Base-by-base conservation (phyloP, 1,140 invertebrate species). In the Drosophila sturtevanti region DNA sequence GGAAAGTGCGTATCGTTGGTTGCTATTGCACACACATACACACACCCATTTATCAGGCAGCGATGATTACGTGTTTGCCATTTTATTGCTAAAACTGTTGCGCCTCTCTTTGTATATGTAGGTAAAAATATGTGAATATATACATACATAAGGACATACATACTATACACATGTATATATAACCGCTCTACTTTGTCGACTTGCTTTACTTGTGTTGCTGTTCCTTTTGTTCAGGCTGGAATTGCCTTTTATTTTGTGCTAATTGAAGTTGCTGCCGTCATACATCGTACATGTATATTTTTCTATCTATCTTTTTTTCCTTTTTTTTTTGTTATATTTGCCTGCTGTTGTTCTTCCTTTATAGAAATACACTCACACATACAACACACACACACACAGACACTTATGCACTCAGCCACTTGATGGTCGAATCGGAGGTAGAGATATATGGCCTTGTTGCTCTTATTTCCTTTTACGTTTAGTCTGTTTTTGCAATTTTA, bases 201-300 rank as follows among this genome's bases (percentile, higher is more conserved):
- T 89, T 79, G 82, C 81, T 89, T 78, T 81, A 63, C 70, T 86
- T 66, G 71, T 68, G 65, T 65, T 72, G 81, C 73, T 78, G 63
- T 41, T 70, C 65, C 75, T 84, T 86, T 87, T 89, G 84, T 89
- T 87, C 76, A 76, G 70, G 84, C 73, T 77, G 72, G 84, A 77
- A 89, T 78, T 89, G 84, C 84, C 84, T 89, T 89, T 89, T 89
- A 89, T 84, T 89, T 89, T 89, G 72, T 82, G 72, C 81, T 89
- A 89, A 89, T 89, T 89, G 84, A 89, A 84, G 84, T 80, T 89
- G 84, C 84, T 89, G 84, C 72, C 79, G 79, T 87, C 82, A 82
- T 87, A 21, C 41, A 48, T 48, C 16, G 41, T 48, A 21, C 41
- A 48, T 48, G 41, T 48, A 89, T 73, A 73, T 72, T 67, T 81